Evolutionary conservation across 2,113 vertebrate species (phyloP).

Genomic region (Aleadryas rufinucha): DNA sequence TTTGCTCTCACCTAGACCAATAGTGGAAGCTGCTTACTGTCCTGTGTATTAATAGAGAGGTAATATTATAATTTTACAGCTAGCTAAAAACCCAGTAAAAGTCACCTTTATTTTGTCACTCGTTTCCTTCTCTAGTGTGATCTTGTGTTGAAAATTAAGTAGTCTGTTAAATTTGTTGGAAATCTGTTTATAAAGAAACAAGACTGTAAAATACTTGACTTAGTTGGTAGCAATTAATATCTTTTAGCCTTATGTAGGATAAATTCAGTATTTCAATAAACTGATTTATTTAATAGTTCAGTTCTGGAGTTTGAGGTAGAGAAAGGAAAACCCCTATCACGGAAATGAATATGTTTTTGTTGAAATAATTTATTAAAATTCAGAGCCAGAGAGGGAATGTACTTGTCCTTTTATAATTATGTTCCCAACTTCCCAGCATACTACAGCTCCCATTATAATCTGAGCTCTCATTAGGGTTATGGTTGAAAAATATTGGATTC

Average conservation of each 20-base stretch:
- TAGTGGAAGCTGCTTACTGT: background rate
- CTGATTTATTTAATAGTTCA: background rate
- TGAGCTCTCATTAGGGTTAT: background rate
- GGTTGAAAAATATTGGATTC: constrained; percentile 6
- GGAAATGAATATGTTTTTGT: background rate
- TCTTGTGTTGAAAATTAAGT: background rate
- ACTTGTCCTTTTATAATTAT: background rate
- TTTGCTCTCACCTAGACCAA: background rate
- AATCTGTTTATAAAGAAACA: background rate
- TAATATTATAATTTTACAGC: constrained; percentile 8
- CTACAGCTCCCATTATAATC: background rate
- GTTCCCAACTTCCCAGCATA: background rate
- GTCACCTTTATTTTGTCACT: background rate
- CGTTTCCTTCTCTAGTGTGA: background rate
- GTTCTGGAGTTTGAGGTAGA: background rate
- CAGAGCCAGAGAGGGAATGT: background rate
- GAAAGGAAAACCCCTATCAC: background rate
- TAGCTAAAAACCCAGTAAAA: background rate
- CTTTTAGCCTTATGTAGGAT: background rate
- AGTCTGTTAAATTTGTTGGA: background rate
- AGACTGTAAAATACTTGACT: background rate
- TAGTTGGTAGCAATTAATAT: background rate
- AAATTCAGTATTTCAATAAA: background rate
- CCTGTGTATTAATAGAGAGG: background rate
- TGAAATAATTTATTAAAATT: background rate